Evolutionary conservation across 2,113 vertebrate genomes (phyloP), one percentile per base, ranked within the genome.

Genomic region (Malaclemys terrapin): DNA sequence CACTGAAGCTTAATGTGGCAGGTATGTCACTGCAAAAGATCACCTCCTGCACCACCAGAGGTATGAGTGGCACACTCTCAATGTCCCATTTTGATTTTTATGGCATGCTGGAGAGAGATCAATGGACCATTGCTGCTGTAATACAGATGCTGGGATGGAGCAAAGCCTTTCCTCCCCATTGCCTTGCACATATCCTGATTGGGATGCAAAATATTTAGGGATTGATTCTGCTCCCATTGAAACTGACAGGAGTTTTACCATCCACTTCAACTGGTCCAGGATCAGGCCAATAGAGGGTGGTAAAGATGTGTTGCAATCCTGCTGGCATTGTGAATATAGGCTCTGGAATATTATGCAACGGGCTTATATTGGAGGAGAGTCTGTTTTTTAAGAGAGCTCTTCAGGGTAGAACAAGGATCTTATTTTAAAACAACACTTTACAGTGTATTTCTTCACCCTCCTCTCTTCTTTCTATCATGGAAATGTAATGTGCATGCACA

Each of bases 401-500:
- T 82, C 88, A 85, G 52, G 10, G 29, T 86, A 85, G 16, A 53
- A 42, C 6, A 59, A 54, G 56, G 27, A 0, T 2, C 2, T 4
- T 53, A 89, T 25, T 35, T 84, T 78, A 24, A 72, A 87, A 49
- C 35, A 50, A 13, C n/a, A 59, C 72, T 95, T 93, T 93, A 45
- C 88, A 17, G 91, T 84, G 49, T 22, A 50, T 69, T 47, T 47
- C 83, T 96, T 54, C 72, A 56, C 94, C 69, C 65, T 59, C 69
- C 91, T 82, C 25, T 24, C 9, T 22, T 27, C 8, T 85, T 94
- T 84, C 80, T 94, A 91, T 90, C 92, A 93, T 49, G 65, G 35
- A 82, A 85, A 95, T 95, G 96, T 94, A 93, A 65, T 78, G 91
- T 49, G 83, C 69, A 42, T 1, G 49, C 85, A 89, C 89, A 82